Conservation (phyloP, 1,140 invertebrate genomes). For the Agraylea sexmaculata region DNA sequence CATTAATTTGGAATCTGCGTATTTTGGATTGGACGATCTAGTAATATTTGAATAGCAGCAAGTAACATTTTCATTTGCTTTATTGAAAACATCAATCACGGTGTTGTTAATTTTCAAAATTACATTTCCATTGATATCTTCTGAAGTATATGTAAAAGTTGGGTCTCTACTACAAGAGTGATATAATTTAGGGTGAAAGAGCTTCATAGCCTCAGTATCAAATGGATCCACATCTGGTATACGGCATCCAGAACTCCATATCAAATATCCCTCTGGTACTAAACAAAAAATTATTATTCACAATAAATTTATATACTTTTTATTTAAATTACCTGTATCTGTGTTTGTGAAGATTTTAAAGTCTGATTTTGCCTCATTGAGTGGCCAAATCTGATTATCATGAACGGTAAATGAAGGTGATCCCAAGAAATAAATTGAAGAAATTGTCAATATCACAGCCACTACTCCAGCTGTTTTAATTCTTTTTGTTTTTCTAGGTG, state of each 20-base stretch:
- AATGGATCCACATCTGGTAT: slow-evolving; percentile 57
- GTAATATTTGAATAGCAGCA: slow-evolving; percentile 46
- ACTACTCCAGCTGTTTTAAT: too few species aligned
- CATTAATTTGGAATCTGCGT: slow-evolving; percentile 36
- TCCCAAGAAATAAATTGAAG: too few species aligned
- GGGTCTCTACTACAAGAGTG: slow-evolving; percentile 41
- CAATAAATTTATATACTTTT: neutral
- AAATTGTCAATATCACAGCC: too few species aligned
- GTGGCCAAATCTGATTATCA: too few species aligned
- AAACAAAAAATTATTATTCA: slow-evolving; percentile 6
- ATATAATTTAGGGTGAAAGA: slow-evolving; percentile 44
- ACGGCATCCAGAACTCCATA: slow-evolving; percentile 55
- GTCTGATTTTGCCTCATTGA: too few species aligned
- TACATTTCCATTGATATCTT: slow-evolving; percentile 21
- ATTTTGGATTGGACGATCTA: slow-evolving; percentile 23
- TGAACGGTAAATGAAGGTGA: too few species aligned
- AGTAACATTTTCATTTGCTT: slow-evolving; percentile 8
- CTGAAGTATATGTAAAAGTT: slow-evolving; percentile 35
- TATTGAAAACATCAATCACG: slow-evolving; percentile 10
- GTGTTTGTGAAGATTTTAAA: too few species aligned
- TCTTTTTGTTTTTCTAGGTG: too few species aligned
- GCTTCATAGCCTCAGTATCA: slow-evolving; percentile 48
- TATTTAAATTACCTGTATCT: neutral
- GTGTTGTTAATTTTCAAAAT: slow-evolving; percentile 14
- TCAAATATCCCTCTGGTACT: slow-evolving; percentile 42